Percentiles rank a stretch among this genome's conserved stretches.
Evolutionary conservation across 37 sponge, comb jelly and placozoan genomes (phyloP).

Genomic region (Chondrilla cf. caribensis): DNA sequence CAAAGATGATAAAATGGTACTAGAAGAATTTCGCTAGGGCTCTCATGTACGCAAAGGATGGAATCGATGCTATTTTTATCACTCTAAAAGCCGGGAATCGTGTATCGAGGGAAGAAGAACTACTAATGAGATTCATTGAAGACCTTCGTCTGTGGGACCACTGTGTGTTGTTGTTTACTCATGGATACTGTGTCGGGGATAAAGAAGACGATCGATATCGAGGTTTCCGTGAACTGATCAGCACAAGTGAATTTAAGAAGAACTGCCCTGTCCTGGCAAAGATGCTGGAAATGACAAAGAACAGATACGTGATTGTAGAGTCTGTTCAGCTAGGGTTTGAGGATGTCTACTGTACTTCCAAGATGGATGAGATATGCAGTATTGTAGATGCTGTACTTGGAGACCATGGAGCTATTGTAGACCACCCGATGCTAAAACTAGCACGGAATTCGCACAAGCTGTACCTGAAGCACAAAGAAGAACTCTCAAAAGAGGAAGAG

Average conservation of each 20-base stretch:
- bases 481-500: too few relatives aligned
- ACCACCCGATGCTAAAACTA: too few relatives aligned
- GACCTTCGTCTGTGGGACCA: not conserved
- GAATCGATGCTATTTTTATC: slow-evolving; percentile 3
- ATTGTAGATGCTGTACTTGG: not conserved
- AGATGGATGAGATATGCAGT: slow-evolving; percentile 6
- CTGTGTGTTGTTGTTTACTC: slow-evolving; percentile 12
- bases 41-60: not conserved
- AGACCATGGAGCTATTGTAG: too few relatives aligned
- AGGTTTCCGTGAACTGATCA: not conserved
- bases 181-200: slow-evolving; percentile 1
- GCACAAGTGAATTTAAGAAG: not conserved
- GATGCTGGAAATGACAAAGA: not conserved
- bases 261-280: not conserved
- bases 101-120: not conserved
- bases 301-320: not conserved
- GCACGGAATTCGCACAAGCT: too few relatives aligned
- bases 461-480: too few relatives aligned
- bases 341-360: not conserved
- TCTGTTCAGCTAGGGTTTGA: not conserved
- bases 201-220: not conserved
- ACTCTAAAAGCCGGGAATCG: not conserved
- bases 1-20: not conserved
- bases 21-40: slow-evolving; percentile 5
- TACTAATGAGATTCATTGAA: not conserved